A percentile compares a stretch with the other conserved stretches of the same genome.
Evolutionary conservation across 2,888 invertebrate species (phyloP).

Genomic region (Sialis lutaria): DNA sequence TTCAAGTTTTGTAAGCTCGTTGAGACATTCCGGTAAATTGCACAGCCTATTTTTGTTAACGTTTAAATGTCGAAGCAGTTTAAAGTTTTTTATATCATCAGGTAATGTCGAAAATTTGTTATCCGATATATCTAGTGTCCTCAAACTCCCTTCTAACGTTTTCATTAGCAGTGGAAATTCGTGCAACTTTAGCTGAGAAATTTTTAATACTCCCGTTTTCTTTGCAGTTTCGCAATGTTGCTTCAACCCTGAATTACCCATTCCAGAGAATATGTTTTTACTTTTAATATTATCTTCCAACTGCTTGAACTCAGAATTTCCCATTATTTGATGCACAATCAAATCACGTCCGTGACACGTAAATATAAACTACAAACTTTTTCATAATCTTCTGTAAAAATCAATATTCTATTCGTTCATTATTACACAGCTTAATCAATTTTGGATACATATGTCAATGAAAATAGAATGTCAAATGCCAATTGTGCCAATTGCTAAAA

Average conservation of each 20-base stretch:
- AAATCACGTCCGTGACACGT: too few species aligned
- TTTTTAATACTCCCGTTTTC: conserved; percentile 86
- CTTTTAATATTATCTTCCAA: too few species aligned
- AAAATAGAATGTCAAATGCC: too few species aligned
- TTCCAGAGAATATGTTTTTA: conserved; percentile 20
- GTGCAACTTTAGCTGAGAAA: conserved; percentile 67
- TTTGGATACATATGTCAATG: too few species aligned
- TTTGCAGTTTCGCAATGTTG: conserved; percentile 88
- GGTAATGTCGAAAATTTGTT: conserved; percentile 73
- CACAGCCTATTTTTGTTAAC: conserved; percentile 71
- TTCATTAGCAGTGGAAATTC: conserved; percentile 57
- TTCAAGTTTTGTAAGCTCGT: conserved; percentile 53
- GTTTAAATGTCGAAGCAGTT: conserved; percentile 54
- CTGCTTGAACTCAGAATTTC: too few species aligned
- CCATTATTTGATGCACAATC: too few species aligned
- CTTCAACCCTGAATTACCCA: conserved; percentile 83
- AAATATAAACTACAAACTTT: too few species aligned
- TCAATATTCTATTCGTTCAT: too few species aligned
- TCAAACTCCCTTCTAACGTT: conserved; percentile 45
- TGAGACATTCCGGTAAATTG: conserved; percentile 46
- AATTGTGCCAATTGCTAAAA: too few species aligned
- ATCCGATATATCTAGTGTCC: conserved; percentile 83
- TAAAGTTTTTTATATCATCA: conserved; percentile 57
- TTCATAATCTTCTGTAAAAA: too few species aligned
- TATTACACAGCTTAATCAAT: too few species aligned